These are phyloP conservation scores for Palythoa heliodiscus DNA, from an alignment of 92 coral and sea anemone species.

Conservation along the genomic window DNA sequence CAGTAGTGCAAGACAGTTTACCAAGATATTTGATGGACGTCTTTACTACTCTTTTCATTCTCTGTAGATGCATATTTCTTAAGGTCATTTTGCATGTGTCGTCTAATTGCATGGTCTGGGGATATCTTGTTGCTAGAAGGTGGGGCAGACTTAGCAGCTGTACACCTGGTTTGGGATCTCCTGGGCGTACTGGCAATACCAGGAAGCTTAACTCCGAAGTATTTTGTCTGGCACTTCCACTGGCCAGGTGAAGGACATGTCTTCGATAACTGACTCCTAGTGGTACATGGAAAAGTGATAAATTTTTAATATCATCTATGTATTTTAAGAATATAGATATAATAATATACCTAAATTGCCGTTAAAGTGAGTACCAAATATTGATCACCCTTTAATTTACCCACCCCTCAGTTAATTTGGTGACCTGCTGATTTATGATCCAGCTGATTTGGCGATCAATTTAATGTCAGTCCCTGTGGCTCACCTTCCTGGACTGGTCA, in stretches of 20 bases:
- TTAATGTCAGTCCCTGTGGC: too few species aligned
- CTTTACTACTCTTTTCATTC: constrained; percentile 9
- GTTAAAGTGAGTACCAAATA: too few species aligned
- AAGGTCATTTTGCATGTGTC: constrained; percentile 97
- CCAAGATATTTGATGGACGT: constrained; percentile 5
- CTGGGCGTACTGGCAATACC: constrained; percentile 70
- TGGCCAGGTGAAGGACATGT: constrained; percentile 56
- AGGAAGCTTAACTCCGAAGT: constrained; percentile 91
- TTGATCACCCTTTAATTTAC: too few species aligned
- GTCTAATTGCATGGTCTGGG: constrained; percentile 73
- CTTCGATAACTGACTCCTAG: too few species aligned
- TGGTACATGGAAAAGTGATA: too few species aligned
- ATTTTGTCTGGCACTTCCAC: constrained; percentile 90
- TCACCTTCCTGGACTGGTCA: too few species aligned
- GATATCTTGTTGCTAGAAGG: constrained; percentile 75
- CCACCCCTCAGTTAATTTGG: too few species aligned
- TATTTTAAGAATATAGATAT: too few species aligned
- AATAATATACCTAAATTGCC: too few species aligned
- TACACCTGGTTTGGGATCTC: constrained; percentile 52
- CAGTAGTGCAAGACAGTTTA: not conserved
- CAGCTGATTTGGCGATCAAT: too few species aligned
- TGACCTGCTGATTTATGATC: too few species aligned
- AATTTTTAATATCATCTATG: too few species aligned
- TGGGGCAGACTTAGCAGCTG: constrained; percentile 86
- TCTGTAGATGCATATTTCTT: constrained; percentile 41